A percentile compares a stretch with the other conserved stretches of the same genome.
Evolutionary conservation across 2,113 vertebrate species (phyloP).

Genomic region (Tyto alba): DNA sequence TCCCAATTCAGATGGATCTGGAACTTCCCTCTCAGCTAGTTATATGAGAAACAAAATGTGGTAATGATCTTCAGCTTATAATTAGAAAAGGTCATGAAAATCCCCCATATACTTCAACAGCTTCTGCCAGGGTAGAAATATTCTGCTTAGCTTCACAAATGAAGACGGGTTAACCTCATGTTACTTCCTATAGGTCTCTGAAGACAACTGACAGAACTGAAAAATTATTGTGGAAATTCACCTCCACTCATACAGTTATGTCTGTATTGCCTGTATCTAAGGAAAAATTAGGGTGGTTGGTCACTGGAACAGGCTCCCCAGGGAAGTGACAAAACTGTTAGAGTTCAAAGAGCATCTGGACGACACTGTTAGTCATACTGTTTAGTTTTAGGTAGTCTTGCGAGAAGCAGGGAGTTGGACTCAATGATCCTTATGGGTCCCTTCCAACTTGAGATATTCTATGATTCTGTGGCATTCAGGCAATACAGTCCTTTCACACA

Average conservation of each 20-base stretch:
- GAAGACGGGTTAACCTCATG: neutral
- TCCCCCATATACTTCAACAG: neutral
- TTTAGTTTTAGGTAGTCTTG: neutral
- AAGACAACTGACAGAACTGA: neutral
- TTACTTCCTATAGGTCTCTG: neutral
- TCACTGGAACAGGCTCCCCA: neutral
- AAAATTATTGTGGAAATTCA: neutral
- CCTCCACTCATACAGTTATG: neutral
- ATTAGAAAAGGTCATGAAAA: neutral
- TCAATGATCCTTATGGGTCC: neutral
- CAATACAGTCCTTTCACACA: neutral
- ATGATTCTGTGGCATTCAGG: neutral
- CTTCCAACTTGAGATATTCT: neutral
- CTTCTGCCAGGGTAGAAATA: neutral
- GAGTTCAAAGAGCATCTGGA: neutral
- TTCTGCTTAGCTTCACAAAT: neutral
- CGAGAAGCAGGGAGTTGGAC: neutral
- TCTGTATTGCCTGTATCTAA: neutral
- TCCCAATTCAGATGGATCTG: neutral
- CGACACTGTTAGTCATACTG: neutral
- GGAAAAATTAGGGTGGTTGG: rapidly evolving
- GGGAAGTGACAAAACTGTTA: neutral
- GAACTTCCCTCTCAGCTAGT: neutral
- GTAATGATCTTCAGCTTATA: neutral
- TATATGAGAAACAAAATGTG: neutral